phyloP scores from a whole-genome alignment of 2,888 invertebrate genomes.

The Drosophila basisetae region DNA sequence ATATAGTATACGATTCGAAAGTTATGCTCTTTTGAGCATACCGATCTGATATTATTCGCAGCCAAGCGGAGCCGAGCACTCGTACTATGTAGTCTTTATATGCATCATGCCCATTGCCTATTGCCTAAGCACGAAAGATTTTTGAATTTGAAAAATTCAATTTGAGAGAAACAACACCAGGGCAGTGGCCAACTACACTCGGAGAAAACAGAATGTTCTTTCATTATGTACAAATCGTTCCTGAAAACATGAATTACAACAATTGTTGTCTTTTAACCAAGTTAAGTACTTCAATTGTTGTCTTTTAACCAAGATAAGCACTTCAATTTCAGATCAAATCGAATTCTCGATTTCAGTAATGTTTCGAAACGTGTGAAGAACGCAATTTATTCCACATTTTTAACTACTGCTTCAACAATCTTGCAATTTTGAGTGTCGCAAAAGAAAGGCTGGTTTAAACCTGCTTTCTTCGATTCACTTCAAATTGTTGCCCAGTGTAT shows the following conservation, averaged over 20 bases:
- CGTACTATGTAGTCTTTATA: conserved; percentile 12
- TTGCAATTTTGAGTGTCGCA: background rate
- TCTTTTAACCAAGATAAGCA: no score
- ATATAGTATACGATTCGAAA: background rate
- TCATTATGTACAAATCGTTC: background rate
- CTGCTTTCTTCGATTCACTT: background rate
- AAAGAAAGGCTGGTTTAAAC: background rate
- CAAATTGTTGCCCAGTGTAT: background rate
- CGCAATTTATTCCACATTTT: background rate
- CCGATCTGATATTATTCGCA: conserved; percentile 28
- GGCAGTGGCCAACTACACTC: conserved; percentile 5
- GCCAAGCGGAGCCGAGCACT: conserved; percentile 45
- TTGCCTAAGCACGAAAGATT: conserved; percentile 21
- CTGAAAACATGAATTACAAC: background rate
- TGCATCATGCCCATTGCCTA: conserved; percentile 12
- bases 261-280: background rate
- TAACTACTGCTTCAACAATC: background rate
- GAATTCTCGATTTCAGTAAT: background rate
- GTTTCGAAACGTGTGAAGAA: background rate
- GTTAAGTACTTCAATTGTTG: background rate
- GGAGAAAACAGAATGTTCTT: background rate
- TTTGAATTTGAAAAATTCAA: conserved; percentile 15
- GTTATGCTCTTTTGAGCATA: conserved; percentile 1
- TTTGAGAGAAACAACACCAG: conserved; percentile 31
- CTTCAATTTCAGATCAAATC: background rate